Evolutionary conservation across 2,888 invertebrate genomes (phyloP).

Genomic region (Tethea ocularis): DNA sequence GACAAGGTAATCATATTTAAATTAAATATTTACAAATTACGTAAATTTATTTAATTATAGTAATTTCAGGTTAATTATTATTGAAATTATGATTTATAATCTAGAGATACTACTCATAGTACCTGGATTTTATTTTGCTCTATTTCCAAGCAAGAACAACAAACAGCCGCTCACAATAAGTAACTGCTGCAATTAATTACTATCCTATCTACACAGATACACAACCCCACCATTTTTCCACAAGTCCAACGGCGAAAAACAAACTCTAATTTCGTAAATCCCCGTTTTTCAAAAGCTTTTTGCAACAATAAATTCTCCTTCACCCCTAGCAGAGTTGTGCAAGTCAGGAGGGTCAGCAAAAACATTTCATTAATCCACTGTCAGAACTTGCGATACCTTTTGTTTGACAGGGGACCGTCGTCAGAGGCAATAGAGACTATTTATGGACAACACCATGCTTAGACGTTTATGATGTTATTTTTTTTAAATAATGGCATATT

Average conservation of each 20-base stretch:
- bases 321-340: conserved; percentile 32
- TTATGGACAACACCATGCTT: neutral
- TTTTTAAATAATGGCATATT: neutral
- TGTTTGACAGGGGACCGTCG: conserved; percentile 49
- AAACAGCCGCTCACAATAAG: neutral
- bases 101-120: neutral
- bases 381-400: conserved; percentile 26
- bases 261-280: conserved; percentile 11
- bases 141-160: neutral
- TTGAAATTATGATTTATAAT: too few relatives aligned
- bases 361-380: conserved; percentile 54
- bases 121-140: neutral
- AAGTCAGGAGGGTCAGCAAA: conserved; percentile 66
- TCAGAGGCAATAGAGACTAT: conserved; percentile 23
- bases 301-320: conserved; percentile 14
- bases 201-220: neutral
- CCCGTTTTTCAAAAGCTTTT: conserved; percentile 15
- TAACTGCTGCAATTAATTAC: neutral
- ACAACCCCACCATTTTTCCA: neutral
- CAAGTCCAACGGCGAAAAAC: neutral
- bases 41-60: too few relatives aligned
- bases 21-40: neutral
- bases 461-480: neutral
- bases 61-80: neutral
- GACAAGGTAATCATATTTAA: conserved; percentile 90